Evolutionary conservation across 2,888 invertebrate genomes (phyloP).

Genomic region (Salticus scenicus): DNA sequence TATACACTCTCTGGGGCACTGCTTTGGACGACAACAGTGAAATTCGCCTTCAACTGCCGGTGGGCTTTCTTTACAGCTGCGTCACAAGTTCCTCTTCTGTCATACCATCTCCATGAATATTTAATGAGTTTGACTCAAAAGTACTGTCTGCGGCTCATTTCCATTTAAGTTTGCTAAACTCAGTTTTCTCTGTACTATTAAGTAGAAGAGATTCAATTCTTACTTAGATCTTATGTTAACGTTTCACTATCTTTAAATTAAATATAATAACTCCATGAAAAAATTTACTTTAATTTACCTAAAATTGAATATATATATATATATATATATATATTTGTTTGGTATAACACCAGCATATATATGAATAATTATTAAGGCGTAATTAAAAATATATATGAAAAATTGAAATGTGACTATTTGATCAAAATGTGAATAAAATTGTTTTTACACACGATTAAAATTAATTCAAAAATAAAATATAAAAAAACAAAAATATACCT

Average conservation of each 20-base stretch:
- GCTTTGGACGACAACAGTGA: conserved; percentile 17
- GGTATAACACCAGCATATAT: too few relatives aligned
- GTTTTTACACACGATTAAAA: too few relatives aligned
- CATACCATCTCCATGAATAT: conserved; percentile 48
- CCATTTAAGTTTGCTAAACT: conserved; percentile 42
- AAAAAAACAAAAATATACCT: too few relatives aligned
- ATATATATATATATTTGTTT: not conserved
- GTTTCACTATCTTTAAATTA: not conserved
- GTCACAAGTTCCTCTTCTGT: conserved; percentile 54
- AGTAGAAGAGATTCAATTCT: conserved; percentile 30
- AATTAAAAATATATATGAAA: too few relatives aligned
- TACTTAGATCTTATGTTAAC: not conserved
- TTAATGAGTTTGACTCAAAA: conserved; percentile 52
- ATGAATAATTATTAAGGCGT: too few relatives aligned
- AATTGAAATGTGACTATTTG: too few relatives aligned
- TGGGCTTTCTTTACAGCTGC: conserved; percentile 61
- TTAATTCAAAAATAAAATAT: too few relatives aligned
- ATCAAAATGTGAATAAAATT: too few relatives aligned
- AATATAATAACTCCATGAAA: not conserved
- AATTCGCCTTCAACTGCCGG: conserved; percentile 26
- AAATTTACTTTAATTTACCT: not conserved
- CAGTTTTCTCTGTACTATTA: conserved; percentile 49
- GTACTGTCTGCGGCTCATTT: conserved; percentile 44
- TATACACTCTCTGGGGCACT: conserved; percentile 31
- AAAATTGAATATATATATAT: conserved; percentile 8